A percentile compares a stretch with the other conserved stretches of the same genome.
These are phyloP conservation scores for Cervus canadensis DNA, from an alignment of 2,113 vertebrate genomes.

Conservation along the genomic window DNA sequence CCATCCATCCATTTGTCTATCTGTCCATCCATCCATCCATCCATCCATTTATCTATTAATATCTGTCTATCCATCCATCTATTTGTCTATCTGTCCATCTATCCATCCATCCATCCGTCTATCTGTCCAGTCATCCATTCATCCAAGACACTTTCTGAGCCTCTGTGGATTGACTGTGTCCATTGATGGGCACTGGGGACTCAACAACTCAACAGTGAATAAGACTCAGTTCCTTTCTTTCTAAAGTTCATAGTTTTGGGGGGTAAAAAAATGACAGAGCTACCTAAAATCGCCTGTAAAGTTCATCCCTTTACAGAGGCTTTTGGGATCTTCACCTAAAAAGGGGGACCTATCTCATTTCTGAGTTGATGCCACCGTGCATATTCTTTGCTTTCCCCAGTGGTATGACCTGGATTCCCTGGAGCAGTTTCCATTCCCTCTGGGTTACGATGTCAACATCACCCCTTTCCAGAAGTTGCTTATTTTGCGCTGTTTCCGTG, in stretches of 20 bases:
- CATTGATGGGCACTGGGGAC: background rate
- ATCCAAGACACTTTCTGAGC: background rate
- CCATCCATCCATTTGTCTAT: background rate
- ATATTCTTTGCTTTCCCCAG: slow-evolving; percentile 74
- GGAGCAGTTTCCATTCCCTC: slow-evolving; percentile 87
- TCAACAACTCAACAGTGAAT: background rate
- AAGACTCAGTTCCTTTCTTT: background rate
- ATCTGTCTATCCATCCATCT: background rate
- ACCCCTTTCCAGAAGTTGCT: slow-evolving; percentile 92
- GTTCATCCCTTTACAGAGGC: background rate
- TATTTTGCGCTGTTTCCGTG: slow-evolving; percentile 92
- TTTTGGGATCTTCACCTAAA: background rate
- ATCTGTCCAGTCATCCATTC: no score
- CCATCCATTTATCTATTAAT: fast-evolving
- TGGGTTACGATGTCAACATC: slow-evolving; percentile 83
- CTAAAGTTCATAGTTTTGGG: background rate
- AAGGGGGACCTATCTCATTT: background rate
- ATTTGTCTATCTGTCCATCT: fast-evolving
- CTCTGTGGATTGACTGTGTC: no score
- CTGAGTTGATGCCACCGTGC: fast-evolving
- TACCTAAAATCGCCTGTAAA: background rate
- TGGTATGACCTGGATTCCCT: slow-evolving; percentile 92
- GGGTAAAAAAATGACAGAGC: background rate
- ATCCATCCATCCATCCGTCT: fast-evolving
- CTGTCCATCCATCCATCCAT: fast-evolving